A percentile compares a stretch with the other conserved stretches of the same genome.
These are phyloP conservation scores for Metalampra italica DNA, from an alignment of 2,888 invertebrate genomes.

Conservation along the genomic window DNA sequence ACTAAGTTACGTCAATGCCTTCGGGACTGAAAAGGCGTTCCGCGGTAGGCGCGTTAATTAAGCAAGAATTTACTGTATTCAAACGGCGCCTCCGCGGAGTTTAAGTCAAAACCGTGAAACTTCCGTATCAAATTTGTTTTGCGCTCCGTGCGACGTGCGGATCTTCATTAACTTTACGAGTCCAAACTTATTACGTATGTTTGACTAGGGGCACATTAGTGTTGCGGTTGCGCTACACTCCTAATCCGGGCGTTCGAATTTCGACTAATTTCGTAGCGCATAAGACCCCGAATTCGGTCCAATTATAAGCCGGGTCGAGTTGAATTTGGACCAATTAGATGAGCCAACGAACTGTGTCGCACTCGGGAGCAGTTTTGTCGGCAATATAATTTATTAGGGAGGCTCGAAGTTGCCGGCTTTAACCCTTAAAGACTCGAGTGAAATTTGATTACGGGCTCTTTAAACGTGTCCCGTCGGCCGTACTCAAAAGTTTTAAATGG, in stretches of 20 bases:
- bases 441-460: constrained; percentile 75
- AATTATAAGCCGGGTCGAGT: constrained; percentile 72
- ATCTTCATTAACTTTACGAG: constrained; percentile 65
- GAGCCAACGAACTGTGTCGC: constrained; percentile 77
- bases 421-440: constrained; percentile 76
- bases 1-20: constrained; percentile 31
- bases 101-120: constrained; percentile 56
- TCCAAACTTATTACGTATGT: constrained; percentile 65
- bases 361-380: constrained; percentile 75
- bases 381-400: constrained; percentile 78
- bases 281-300: constrained; percentile 60
- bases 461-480: constrained; percentile 64
- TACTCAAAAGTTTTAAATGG: constrained; percentile 61
- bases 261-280: constrained; percentile 65
- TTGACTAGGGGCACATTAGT: constrained; percentile 60
- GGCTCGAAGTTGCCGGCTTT: constrained; percentile 71
- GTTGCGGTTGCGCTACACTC: constrained; percentile 46
- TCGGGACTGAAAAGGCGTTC: constrained; percentile 19
- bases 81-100: constrained; percentile 51
- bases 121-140: constrained; percentile 64
- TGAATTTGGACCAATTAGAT: constrained; percentile 77
- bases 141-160: constrained; percentile 32
- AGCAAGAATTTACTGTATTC: constrained; percentile 66
- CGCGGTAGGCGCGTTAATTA: constrained; percentile 60
- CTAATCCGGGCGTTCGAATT: constrained; percentile 64